Conservation (phyloP, 2,113 vertebrate genomes). For the Ophthalmolycus amberensis region DNA sequence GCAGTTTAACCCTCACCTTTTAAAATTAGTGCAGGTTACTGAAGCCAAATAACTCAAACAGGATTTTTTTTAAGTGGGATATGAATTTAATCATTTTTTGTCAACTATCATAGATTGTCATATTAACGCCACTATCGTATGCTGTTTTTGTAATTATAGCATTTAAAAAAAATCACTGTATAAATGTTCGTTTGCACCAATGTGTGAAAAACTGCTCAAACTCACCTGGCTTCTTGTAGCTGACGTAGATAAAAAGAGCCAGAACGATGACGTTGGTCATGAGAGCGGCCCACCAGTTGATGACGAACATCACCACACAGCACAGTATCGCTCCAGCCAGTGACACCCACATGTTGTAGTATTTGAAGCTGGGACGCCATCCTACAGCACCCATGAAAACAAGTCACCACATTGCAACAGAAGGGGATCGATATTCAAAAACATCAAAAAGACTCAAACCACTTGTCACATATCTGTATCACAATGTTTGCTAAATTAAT, state of each 20-base stretch:
- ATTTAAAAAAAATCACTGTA: background rate
- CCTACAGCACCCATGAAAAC: slow-evolving; percentile 77
- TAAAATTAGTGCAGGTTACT: background rate
- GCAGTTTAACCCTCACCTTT: background rate
- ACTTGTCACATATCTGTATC: background rate
- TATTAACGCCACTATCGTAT: background rate
- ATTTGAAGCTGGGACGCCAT: slow-evolving; percentile 98
- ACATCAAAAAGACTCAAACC: background rate
- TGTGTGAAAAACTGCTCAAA: background rate
- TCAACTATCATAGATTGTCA: background rate
- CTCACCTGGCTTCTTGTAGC: slow-evolving; percentile 98
- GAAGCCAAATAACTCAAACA: background rate
- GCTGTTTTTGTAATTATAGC: background rate
- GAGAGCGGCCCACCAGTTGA: slow-evolving; percentile 98
- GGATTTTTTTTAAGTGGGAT: background rate
- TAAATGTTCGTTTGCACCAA: background rate
- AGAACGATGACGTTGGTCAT: slow-evolving; percentile 96
- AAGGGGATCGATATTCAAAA: background rate
- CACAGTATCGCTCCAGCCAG: slow-evolving; percentile 93
- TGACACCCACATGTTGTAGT: slow-evolving; percentile 99
- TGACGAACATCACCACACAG: slow-evolving; percentile 98
- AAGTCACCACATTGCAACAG: slow-evolving; percentile 21
- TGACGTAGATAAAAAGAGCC: slow-evolving; percentile 97
- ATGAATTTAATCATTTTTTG: background rate
- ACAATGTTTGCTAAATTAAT: background rate